Base-by-base conservation (phyloP, 2,888 invertebrate genomes). In the Leptinotarsa haldemani region DNA sequence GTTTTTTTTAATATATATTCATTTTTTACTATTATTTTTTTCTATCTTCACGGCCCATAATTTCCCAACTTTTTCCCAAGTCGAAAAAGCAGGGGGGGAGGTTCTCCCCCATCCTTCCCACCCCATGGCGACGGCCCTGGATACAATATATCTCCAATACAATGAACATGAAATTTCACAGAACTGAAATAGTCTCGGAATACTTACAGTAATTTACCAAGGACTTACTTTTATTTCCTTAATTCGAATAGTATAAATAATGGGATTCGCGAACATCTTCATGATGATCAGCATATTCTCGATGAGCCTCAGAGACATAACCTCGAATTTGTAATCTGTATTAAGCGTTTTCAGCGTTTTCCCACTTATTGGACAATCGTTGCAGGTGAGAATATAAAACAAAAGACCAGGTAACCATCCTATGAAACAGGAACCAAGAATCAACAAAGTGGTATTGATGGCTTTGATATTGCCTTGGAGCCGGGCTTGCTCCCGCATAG, bases 201-300 rank as follows among this genome's bases (percentile, higher is more conserved):
- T 30, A 30, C 30, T 30, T 0, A 7, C 1, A 30, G 0, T 5
- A 7, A 30, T 30, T 5, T 30, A 30, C 30, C 30, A 5, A 30
- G 0, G 52, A 75, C 80, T 82, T 83, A 90, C 90, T 88, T 90
- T 89, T 70, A 93, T 92, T 81, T 93, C 93, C 71, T 90, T 89
- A 90, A 93, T 91, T 70, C 93, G 86, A 7, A 90, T 90, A 12
- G 92, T 91, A 83, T 93, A 93, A 69, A 93, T 92, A 76, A 92
- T 90, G 0, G 92, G 91, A 85, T 93, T 92, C 53, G 90, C 88
- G 69, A 92, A 85, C 47, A 91, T 90, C 83, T 93, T 93, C 77
- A 91, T 85, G 65, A 93, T 90, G 61, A 92, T 88, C 69, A 92
- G 88, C 18, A 88, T 86, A 83, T 92, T 91, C 75, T 82, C 83